Conservation (phyloP, 2,888 invertebrate species). For the Mesorhabditis spiculigera region DNA sequence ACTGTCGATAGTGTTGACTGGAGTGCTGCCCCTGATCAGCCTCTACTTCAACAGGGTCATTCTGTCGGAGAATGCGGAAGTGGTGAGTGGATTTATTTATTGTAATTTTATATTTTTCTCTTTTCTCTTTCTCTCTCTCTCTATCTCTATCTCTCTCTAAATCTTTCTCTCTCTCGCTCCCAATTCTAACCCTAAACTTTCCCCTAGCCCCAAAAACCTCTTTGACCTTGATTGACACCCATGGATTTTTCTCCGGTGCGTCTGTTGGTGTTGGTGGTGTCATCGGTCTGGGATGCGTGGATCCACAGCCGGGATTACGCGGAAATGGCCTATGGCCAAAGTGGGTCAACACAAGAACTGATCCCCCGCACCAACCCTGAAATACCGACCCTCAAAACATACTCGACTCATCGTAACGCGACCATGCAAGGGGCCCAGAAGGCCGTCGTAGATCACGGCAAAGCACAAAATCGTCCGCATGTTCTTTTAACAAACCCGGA, state of each 20-base stretch:
- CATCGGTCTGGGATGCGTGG: constrained; percentile 8
- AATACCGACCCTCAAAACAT: too few relatives aligned
- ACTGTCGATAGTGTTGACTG: constrained; percentile 28
- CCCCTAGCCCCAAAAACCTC: neutral
- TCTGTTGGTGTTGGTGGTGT: constrained; percentile 15
- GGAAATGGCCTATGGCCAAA: neutral
- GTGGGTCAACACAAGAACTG: neutral
- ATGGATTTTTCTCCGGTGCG: constrained; percentile 12
- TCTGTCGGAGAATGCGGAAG: constrained; percentile 51
- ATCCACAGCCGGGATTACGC: neutral
- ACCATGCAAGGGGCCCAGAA: too few relatives aligned
- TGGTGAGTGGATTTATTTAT: constrained; percentile 36
- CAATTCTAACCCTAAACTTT: constrained; percentile 15
- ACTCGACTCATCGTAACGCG: neutral
- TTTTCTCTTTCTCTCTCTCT: constrained; percentile 12
- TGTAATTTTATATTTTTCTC: too few relatives aligned
- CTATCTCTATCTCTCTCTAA: constrained; percentile 9
- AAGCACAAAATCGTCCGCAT: too few relatives aligned
- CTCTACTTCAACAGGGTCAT: constrained; percentile 29
- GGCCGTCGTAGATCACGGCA: too few relatives aligned
- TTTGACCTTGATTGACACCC: constrained; percentile 3
- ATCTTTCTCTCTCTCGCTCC: constrained; percentile 11
- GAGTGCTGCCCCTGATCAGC: constrained; percentile 26
- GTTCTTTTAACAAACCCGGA: too few relatives aligned
- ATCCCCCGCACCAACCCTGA: too few relatives aligned